phyloP scores from a whole-genome alignment of 2,888 invertebrate genomes.

The Drosophila anceps region DNA sequence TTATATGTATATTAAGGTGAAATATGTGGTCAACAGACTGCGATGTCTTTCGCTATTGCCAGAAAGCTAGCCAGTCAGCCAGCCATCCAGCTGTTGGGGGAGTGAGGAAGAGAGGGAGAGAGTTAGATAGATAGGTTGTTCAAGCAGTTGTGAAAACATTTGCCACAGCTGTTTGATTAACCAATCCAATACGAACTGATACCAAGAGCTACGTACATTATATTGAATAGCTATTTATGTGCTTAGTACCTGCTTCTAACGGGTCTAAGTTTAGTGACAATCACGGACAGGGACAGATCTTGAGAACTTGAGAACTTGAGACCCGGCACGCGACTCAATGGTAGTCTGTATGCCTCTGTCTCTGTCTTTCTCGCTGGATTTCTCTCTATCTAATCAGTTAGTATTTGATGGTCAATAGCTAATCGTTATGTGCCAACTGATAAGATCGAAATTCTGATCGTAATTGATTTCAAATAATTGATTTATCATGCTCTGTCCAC shows the following conservation, averaged over 20 bases:
- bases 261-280: not conserved
- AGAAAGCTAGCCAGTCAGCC: not conserved
- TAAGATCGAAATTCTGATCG: conserved; percentile 44
- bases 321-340: conserved; percentile 20
- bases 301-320: not conserved
- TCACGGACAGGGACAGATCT: not conserved
- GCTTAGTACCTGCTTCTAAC: not conserved
- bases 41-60: not conserved
- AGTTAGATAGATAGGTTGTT: not conserved
- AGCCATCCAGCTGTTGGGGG: not conserved
- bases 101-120: not conserved
- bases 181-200: not conserved
- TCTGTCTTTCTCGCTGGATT: conserved; percentile 8
- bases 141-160: conserved; percentile 35
- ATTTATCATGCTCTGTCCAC: conserved; percentile 23
- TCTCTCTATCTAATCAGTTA: conserved; percentile 53
- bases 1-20: conserved; percentile 22
- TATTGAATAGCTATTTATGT: conserved; percentile 3
- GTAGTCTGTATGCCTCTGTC: not conserved
- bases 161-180: conserved; percentile 48
- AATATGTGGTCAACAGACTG: not conserved
- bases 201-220: not conserved
- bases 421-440: conserved; percentile 47
- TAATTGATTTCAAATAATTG: conserved; percentile 46
- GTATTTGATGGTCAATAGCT: conserved; percentile 28